Conservation (phyloP, 2,113 vertebrate species). For the Urocitellus parryii region DNA sequence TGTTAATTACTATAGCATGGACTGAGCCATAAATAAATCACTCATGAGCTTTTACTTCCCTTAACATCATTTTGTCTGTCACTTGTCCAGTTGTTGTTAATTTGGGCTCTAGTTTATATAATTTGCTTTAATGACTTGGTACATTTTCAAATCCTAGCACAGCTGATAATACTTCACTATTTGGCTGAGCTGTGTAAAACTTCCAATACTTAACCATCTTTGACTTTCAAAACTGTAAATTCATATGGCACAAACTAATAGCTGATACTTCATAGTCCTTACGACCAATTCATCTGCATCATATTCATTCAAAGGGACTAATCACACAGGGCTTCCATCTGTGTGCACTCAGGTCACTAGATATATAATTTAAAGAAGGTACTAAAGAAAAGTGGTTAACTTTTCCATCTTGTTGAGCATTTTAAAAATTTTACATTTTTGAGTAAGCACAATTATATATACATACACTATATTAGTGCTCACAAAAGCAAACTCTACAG, state of each 20-base stretch:
- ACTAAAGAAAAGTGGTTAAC: neutral
- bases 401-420: constrained; percentile 36
- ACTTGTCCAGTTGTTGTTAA: neutral
- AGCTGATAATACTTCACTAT: neutral
- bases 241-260: neutral
- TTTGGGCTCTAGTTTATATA: neutral
- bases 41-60: neutral
- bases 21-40: neutral
- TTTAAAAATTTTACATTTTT: neutral
- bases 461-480: neutral
- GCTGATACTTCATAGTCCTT: neutral
- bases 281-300: neutral
- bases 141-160: neutral
- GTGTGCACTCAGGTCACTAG: neutral
- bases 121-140: neutral
- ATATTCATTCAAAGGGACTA: neutral
- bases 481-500: constrained; percentile 20
- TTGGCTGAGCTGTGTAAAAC: neutral
- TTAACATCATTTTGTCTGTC: neutral
- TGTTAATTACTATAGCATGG: accelerated
- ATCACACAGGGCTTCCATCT: neutral
- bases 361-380: neutral
- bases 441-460: neutral
- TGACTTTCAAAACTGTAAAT: neutral
- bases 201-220: neutral